Evolutionary conservation across 2,113 vertebrate species (phyloP).

Genomic region (Probosciger aterrimus): DNA sequence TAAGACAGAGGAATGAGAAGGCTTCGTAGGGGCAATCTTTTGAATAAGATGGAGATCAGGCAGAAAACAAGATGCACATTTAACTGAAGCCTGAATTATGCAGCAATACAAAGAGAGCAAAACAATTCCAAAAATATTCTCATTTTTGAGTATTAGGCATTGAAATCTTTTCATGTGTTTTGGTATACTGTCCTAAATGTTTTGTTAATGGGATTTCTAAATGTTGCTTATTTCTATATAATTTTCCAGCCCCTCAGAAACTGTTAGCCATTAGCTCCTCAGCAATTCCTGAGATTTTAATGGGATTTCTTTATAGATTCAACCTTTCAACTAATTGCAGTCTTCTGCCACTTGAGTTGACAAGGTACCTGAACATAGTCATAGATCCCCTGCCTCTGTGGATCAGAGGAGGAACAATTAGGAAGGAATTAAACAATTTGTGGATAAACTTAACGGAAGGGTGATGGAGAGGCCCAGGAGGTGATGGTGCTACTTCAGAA

Average conservation of each 20-base stretch:
- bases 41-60: neutral
- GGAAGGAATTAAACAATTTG: neutral
- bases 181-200: neutral
- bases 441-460: neutral
- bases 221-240: neutral
- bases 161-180: neutral
- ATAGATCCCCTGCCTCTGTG: neutral
- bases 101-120: neutral
- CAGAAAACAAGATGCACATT: neutral
- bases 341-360: neutral
- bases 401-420: neutral
- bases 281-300: neutral
- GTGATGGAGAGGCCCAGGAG: neutral
- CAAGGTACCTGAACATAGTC: neutral
- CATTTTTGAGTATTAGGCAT: neutral
- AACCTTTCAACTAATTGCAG: neutral
- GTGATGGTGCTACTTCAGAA: neutral
- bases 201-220: neutral
- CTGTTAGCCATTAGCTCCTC: neutral
- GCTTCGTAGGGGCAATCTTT: neutral
- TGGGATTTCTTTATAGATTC: neutral
- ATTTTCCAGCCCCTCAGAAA: neutral
- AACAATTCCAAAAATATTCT: neutral
- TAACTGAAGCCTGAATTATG: neutral
- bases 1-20: neutral